A percentile compares a stretch with the other conserved stretches of the same genome.
These are phyloP conservation scores for Coptotermes formosanus DNA, from an alignment of 1,140 invertebrate species.

Conservation along the genomic window DNA sequence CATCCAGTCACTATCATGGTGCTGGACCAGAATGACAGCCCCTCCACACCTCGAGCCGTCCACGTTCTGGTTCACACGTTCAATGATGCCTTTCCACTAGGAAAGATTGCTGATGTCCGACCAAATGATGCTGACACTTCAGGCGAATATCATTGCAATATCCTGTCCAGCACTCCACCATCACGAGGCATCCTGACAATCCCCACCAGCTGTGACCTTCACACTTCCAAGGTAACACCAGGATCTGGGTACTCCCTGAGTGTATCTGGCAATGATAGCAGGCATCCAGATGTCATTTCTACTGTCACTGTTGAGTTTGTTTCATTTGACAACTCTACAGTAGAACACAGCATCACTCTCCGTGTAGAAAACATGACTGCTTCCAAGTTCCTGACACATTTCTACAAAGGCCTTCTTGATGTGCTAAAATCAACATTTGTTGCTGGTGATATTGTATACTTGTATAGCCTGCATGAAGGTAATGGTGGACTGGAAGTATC, in stretches of 20 bases:
- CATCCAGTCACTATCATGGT: slow-evolving; percentile 75
- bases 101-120: slow-evolving; percentile 85
- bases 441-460: slow-evolving; percentile 60
- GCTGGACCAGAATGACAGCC: slow-evolving; percentile 88
- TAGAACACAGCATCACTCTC: slow-evolving; percentile 79
- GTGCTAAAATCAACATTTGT: slow-evolving; percentile 63
- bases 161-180: slow-evolving; percentile 59
- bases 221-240: slow-evolving; percentile 61
- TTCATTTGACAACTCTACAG: slow-evolving; percentile 73
- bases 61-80: slow-evolving; percentile 78
- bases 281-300: slow-evolving; percentile 79
- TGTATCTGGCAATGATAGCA: slow-evolving; percentile 85
- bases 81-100: slow-evolving; percentile 66
- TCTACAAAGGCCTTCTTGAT: slow-evolving; percentile 72
- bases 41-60: slow-evolving; percentile 78
- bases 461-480: slow-evolving; percentile 72
- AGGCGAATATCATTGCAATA: slow-evolving; percentile 84
- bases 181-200: slow-evolving; percentile 66
- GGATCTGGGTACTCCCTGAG: slow-evolving; percentile 67
- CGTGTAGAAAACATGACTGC: slow-evolving; percentile 71
- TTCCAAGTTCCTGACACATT: slow-evolving; percentile 68
- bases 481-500: slow-evolving; percentile 66
- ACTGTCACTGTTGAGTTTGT: slow-evolving; percentile 80
- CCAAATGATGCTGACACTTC: slow-evolving; percentile 86
- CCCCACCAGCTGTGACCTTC: slow-evolving; percentile 73